Percentiles rank a stretch among this genome's conserved stretches.
These are phyloP conservation scores for Pogonophryne albipinna DNA, from an alignment of 2,797 vertebrate species.

Conservation along the genomic window DNA sequence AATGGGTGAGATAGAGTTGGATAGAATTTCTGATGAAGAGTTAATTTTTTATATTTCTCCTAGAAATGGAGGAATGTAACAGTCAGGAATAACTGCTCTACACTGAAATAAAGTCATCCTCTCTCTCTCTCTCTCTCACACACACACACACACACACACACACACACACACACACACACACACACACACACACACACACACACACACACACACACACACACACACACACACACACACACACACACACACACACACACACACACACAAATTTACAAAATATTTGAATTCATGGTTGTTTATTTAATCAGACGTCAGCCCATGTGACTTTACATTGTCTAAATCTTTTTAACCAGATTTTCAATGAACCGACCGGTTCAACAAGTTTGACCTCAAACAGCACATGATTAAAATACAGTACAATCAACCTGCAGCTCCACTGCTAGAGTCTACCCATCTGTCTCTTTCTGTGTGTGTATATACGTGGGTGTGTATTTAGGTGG, in stretches of 20 bases:
- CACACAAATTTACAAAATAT: slow-evolving; percentile 5
- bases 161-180: neutral
- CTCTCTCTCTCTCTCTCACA: no score
- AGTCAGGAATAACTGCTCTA: neutral
- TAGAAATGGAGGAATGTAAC: slow-evolving; percentile 9
- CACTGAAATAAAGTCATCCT: neutral
- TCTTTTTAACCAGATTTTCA: slow-evolving; percentile 42
- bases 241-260: neutral
- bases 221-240: neutral
- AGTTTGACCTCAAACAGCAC: neutral
- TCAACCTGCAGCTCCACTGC: neutral
- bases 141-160: neutral
- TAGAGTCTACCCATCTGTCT: slow-evolving; percentile 24
- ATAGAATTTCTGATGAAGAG: no score
- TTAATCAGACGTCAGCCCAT: slow-evolving; percentile 35
- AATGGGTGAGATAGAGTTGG: slow-evolving; percentile 15
- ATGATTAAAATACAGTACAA: slow-evolving; percentile 1
- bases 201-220: neutral
- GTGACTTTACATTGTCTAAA: slow-evolving; percentile 33
- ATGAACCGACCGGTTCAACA: neutral
- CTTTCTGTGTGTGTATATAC: slow-evolving; percentile 2
- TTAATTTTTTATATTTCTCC: no score
- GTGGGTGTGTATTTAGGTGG: slow-evolving; percentile 35
- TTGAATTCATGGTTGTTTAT: slow-evolving; percentile 22
- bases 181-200: neutral